Evolutionary conservation across 2,888 invertebrate species (phyloP), one percentile per base, ranked within the genome.

Genomic region (Pyrrhopygopsis socrates): DNA sequence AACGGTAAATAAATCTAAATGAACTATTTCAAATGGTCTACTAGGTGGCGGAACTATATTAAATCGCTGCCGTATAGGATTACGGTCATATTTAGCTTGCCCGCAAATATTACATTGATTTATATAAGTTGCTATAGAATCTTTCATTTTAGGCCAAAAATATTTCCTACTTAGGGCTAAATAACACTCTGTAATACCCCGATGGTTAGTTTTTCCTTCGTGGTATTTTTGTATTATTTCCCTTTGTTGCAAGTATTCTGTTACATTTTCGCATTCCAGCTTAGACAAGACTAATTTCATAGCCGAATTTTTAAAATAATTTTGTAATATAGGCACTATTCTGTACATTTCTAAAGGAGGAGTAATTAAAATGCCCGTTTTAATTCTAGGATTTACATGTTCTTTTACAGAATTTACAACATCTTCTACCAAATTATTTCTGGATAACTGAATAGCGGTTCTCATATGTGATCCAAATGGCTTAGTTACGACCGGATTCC

Each of bases 341-440:
- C 18, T 0, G 22, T 90, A 90, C 86, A 93, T 85, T 3, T 50
- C 81, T 30, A 88, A 41, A 1, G 81, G 70, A 1, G 91, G 90
- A n/a, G 70, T 75, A 15, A 91, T 88, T 0, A 89, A 2, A 24
- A 93, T n/a, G 1, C 50, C 93, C 0, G 92, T 93, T 65, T 90
- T 91, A 24, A 92, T 41, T 68, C 90, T 93, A 0, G 93, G 93
- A n/a, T 92, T 82, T 0, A 94, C 92, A 34, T 90, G 91, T 74
- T 93, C 92, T 70, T 91, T 92, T 2, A 94, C 83, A 2, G 84
- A 84, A 15, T 90, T 85, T 13, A 92, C 54, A 0, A 93, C 75
- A 41, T 93, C 93, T 18, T 88, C 20, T 63, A 87, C 86, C 27
- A 92, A 70, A 11, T 84, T 87, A 0, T 91, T 85, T 67, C 90